These are phyloP conservation scores for Origma solitaria DNA, from an alignment of 2,113 vertebrate species.

Conservation along the genomic window DNA sequence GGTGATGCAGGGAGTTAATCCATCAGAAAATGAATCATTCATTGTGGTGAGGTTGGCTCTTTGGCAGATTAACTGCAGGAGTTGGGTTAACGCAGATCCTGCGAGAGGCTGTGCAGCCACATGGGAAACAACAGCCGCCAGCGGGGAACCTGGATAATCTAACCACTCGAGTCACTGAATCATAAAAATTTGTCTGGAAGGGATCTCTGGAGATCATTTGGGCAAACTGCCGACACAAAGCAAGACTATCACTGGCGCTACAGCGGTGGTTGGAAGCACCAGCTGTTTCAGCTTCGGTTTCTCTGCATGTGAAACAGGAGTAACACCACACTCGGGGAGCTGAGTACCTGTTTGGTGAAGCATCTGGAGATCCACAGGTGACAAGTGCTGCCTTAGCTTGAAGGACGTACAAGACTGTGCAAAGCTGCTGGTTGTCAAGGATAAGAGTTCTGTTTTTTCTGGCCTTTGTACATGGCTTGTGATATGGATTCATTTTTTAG, in stretches of 20 bases:
- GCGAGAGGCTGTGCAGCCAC: neutral
- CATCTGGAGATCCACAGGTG: neutral
- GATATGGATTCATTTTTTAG: neutral
- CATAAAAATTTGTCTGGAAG: neutral
- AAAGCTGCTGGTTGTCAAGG: neutral
- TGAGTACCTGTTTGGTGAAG: neutral
- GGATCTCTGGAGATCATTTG: neutral
- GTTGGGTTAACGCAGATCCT: neutral
- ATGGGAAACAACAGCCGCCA: neutral
- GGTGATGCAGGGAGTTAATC: neutral
- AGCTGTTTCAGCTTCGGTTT: neutral
- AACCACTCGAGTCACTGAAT: neutral
- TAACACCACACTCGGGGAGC: neutral
- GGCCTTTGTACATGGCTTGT: neutral
- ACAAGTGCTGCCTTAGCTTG: neutral
- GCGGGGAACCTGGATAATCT: neutral
- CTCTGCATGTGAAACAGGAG: neutral
- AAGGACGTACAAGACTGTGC: neutral
- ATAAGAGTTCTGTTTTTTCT: neutral
- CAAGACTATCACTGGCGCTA: neutral
- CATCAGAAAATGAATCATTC: neutral
- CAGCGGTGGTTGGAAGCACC: neutral
- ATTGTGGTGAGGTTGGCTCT: neutral
- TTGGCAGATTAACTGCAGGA: neutral
- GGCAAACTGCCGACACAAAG: neutral